Percentiles rank a stretch among this genome's conserved stretches.
phyloP scores from a whole-genome alignment of 2,888 invertebrate species.

The Trimorus sp. region DNA sequence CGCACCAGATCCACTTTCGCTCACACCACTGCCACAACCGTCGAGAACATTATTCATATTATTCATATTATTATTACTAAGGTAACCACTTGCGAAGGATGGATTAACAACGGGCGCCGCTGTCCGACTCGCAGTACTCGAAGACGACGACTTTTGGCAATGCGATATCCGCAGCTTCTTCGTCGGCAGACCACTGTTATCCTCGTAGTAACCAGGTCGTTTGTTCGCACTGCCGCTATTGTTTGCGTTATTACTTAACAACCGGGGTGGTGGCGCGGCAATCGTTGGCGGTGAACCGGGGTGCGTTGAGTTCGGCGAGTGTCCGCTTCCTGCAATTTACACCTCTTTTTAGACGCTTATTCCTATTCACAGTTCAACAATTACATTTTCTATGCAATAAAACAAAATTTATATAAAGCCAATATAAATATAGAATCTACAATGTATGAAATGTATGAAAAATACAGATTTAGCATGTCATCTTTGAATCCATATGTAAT shows the following conservation, averaged over 20 bases:
- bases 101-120: slow-evolving; percentile 66
- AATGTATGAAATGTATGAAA: too few relatives aligned
- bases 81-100: slow-evolving; percentile 34
- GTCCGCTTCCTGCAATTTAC: slow-evolving; percentile 84
- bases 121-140: slow-evolving; percentile 75
- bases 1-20: slow-evolving; percentile 42
- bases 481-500: too few relatives aligned
- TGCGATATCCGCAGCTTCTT: slow-evolving; percentile 95
- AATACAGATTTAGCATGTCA: too few relatives aligned
- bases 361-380: too few relatives aligned
- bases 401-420: too few relatives aligned
- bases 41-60: slow-evolving; percentile 18
- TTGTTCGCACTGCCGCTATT: slow-evolving; percentile 83
- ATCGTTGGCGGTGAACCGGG: slow-evolving; percentile 87
- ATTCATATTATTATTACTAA: slow-evolving; percentile 44
- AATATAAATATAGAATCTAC: too few relatives aligned
- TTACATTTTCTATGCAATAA: too few relatives aligned
- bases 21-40: slow-evolving; percentile 40
- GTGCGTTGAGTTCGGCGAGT: slow-evolving; percentile 89
- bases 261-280: slow-evolving; percentile 80
- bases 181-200: slow-evolving; percentile 83
- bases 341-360: too few relatives aligned
- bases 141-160: slow-evolving; percentile 84
- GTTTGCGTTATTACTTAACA: slow-evolving; percentile 72
- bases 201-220: slow-evolving; percentile 85